Percentiles rank a stretch among this genome's conserved stretches.
Evolutionary conservation across 2,113 vertebrate genomes (phyloP).

Genomic region (Myotis brandtii): DNA sequence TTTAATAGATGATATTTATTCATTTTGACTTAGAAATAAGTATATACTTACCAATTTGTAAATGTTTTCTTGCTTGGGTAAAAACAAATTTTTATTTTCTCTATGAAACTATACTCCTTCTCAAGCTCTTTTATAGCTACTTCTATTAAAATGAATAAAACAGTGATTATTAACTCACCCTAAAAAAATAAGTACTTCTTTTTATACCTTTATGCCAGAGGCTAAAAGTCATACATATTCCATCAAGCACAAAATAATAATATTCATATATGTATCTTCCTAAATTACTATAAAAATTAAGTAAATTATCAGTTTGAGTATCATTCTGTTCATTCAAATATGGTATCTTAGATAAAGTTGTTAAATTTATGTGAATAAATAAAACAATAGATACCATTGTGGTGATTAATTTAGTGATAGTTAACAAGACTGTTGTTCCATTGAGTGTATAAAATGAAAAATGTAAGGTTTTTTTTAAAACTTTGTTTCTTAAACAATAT

Average conservation of each 20-base stretch:
- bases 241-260: conserved; percentile 1
- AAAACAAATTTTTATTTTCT: neutral
- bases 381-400: neutral
- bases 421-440: neutral
- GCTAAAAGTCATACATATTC: conserved; percentile 29
- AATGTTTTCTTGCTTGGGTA: neutral
- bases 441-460: neutral
- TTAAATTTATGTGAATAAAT: neutral
- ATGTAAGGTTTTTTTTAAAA: neutral
- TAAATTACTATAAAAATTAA: neutral
- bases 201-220: neutral
- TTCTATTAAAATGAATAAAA: conserved; percentile 40
- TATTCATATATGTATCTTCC: conserved; percentile 3
- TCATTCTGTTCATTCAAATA: neutral
- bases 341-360: neutral
- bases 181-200: neutral
- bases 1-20: conserved; percentile 23
- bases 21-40: conserved; percentile 29
- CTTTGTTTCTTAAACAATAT: neutral
- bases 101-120: neutral
- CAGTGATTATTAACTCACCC: neutral
- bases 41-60: neutral
- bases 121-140: neutral
- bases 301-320: neutral
- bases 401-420: neutral